A percentile compares a stretch with the other conserved stretches of the same genome.
phyloP scores from a whole-genome alignment of 2,888 invertebrate species.

The Cephus runcator region DNA sequence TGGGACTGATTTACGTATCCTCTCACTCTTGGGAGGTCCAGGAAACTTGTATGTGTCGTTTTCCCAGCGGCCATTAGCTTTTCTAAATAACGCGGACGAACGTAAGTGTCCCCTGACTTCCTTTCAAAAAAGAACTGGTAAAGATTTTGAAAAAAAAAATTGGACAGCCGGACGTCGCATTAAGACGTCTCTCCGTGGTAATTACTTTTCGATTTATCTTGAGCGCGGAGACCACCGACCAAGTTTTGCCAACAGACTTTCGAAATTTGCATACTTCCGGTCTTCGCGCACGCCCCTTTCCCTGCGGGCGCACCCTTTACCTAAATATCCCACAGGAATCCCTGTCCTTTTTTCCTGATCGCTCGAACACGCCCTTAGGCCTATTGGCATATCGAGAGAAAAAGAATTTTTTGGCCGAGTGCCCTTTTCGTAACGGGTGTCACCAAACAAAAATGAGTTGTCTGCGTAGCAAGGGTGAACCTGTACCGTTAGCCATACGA shows the following conservation, averaged over 20 bases:
- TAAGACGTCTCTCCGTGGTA: slow-evolving; percentile 31
- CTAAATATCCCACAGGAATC: slow-evolving; percentile 1
- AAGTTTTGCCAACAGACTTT: slow-evolving; percentile 55
- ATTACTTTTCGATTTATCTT: slow-evolving; percentile 59
- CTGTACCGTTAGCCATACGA: not conserved
- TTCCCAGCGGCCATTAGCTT: not conserved
- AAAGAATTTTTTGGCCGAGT: not conserved
- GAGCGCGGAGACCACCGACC: slow-evolving; percentile 47
- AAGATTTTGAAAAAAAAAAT: not conserved
- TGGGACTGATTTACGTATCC: not conserved
- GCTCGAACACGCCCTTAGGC: slow-evolving; percentile 28
- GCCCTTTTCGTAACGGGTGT: slow-evolving; percentile 1
- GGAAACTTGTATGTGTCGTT: not conserved
- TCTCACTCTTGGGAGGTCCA: not conserved
- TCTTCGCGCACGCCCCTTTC: slow-evolving; percentile 36
- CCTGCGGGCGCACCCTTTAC: slow-evolving; percentile 8
- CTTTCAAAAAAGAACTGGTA: not conserved
- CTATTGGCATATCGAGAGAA: not conserved
- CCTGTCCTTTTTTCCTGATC: slow-evolving; percentile 24
- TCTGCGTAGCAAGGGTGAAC: not conserved
- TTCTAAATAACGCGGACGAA: slow-evolving; percentile 1
- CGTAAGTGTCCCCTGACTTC: not conserved
- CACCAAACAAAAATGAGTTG: not conserved
- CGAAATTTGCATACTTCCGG: slow-evolving; percentile 55
- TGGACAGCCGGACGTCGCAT: slow-evolving; percentile 14